A percentile compares a stretch with the other conserved stretches of the same genome.
phyloP scores from a whole-genome alignment of 2,797 vertebrate genomes.

The Mionectes olivaceus region DNA sequence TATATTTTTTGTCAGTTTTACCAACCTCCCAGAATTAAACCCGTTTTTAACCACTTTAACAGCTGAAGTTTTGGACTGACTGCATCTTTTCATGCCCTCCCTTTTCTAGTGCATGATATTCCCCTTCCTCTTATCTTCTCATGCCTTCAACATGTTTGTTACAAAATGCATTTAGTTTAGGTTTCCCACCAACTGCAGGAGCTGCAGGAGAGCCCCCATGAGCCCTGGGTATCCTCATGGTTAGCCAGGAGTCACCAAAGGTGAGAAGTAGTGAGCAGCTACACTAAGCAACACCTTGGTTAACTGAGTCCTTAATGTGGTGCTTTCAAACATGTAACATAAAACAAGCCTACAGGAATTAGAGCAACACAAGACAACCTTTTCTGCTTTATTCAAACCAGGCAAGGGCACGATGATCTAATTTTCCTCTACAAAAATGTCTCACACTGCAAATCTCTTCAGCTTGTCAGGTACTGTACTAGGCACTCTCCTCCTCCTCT shows the following conservation, averaged over 20 bases:
- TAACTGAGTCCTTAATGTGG: neutral
- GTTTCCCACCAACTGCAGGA: neutral
- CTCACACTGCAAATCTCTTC: neutral
- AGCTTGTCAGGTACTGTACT: neutral
- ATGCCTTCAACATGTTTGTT: neutral
- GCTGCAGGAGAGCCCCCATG: neutral
- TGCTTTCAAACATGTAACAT: neutral
- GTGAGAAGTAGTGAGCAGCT: neutral
- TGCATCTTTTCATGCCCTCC: neutral
- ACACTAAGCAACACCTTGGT: neutral
- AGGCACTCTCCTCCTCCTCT: neutral
- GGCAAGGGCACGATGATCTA: neutral
- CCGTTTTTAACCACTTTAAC: slow-evolving; percentile 40
- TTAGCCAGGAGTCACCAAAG: neutral
- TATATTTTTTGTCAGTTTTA: neutral
- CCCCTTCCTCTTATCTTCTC: neutral
- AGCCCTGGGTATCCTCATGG: neutral
- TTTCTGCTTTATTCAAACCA: neutral
- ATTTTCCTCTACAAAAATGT: neutral
- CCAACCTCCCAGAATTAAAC: slow-evolving; percentile 31
- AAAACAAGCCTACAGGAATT: neutral
- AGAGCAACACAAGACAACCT: neutral
- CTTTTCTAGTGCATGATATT: neutral
- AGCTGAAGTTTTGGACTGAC: slow-evolving; percentile 26
- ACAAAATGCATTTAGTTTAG: neutral